Evolutionary conservation across 2,113 vertebrate species (phyloP).

Genomic region (Heliornis fulica): DNA sequence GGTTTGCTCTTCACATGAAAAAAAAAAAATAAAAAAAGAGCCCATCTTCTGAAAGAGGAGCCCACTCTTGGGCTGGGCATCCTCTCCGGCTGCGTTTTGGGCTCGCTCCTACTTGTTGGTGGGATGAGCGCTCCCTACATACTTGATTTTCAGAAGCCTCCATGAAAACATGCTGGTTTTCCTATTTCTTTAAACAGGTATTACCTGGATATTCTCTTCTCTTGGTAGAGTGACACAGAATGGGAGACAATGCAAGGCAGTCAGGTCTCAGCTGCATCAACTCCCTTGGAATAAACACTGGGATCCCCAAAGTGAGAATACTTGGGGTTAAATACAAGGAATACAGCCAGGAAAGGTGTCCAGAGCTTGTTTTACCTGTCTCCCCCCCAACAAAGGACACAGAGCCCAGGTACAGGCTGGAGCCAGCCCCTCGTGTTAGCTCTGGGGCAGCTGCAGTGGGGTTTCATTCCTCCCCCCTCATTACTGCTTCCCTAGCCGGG

Average conservation of each 20-base stretch:
- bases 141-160: neutral
- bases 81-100: neutral
- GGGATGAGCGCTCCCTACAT: neutral
- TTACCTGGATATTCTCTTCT: neutral
- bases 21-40: neutral
- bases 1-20: neutral
- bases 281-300: neutral
- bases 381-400: rapidly evolving
- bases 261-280: neutral
- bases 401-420: neutral
- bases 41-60: neutral
- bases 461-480: neutral
- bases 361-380: neutral
- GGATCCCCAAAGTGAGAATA: neutral
- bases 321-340: neutral
- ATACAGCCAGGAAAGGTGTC: neutral
- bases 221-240: neutral
- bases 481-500: neutral
- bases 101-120: neutral
- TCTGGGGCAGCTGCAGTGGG: neutral
- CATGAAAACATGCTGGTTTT: neutral
- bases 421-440: neutral
- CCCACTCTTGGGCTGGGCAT: neutral
- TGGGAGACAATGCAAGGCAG: rapidly evolving
- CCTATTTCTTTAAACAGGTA: neutral